A percentile compares a stretch with the other conserved stretches of the same genome.
These are phyloP conservation scores for Beaufortia kweichowensis DNA, from an alignment of 2,113 vertebrate species.

Conservation along the genomic window DNA sequence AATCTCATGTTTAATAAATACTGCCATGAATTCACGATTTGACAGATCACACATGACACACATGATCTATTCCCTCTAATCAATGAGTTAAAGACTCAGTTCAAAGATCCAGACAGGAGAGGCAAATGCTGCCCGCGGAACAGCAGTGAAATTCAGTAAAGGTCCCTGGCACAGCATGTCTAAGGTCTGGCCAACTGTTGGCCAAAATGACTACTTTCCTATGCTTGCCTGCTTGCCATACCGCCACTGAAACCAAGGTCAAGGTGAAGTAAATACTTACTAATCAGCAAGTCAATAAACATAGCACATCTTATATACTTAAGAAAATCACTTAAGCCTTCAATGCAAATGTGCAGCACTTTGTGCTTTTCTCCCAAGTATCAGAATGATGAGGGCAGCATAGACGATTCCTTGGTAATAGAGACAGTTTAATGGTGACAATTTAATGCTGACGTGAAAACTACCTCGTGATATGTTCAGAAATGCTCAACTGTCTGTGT, in stretches of 20 bases:
- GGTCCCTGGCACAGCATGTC: conserved; percentile 2
- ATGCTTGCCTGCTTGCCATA: conserved; percentile 3
- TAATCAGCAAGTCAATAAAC: background rate
- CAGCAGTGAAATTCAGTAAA: conserved; percentile 13
- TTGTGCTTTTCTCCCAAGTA: background rate
- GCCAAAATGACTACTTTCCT: background rate
- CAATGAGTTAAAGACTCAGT: conserved; percentile 37
- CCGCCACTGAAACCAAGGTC: conserved; percentile 11
- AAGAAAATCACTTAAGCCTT: background rate
- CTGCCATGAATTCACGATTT: no score
- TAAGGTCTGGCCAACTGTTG: background rate
- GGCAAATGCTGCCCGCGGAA: conserved; percentile 17
- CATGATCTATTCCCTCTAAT: conserved; percentile 32
- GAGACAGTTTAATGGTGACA: conserved; percentile 13
- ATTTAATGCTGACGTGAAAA: conserved; percentile 14
- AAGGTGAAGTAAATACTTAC: conserved; percentile 39
- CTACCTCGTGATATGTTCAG: background rate
- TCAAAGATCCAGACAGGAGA: conserved; percentile 27
- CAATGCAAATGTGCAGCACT: background rate
- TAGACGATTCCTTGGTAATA: background rate
- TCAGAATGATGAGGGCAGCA: background rate
- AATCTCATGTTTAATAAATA: background rate
- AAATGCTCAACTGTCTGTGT: background rate
- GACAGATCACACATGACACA: conserved; percentile 2
- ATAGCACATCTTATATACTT: background rate